Evolutionary conservation across 2,113 vertebrate species (phyloP), one percentile per base, ranked within the genome.

Genomic region (Charina bottae): DNA sequence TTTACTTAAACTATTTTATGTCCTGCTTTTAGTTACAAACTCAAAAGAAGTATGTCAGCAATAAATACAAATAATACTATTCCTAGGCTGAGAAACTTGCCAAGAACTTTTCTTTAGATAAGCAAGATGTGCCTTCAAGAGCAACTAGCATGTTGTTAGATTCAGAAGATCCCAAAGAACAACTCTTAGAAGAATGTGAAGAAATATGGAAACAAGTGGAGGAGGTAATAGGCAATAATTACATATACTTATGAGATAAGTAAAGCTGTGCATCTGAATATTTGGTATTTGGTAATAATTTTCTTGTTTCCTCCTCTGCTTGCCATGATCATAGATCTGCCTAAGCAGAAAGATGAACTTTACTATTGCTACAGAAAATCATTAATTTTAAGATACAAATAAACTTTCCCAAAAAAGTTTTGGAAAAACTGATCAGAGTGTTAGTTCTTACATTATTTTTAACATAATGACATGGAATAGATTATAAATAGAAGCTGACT

Each of bases 111-210:
- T 96, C 94, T 87, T 2, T 68, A 83, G 94, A 89, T 88, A 90
- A 94, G 4, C 93, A 95, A 93, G 91, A 94, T 68, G 56, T 95
- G 23, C 84, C 95, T 90, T 87, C 95, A 83, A 89, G 93, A 87
- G 33, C 10, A 15, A 0, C 1, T 53, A 1, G 12, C n/a, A 58
- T 13, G 7, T 0, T 19, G 15, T 2, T 53, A 87, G 12, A 3
- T 90, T 10, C 49, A 68, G 37, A 19, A 17, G 1, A 93, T 64
- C 55, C 88, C 88, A 93, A 93, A 90, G 92, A 96, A 92, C 94
- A 96, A 33, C 90, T 98, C 90, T 1, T 97, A 72, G 0, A 55
- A 21, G 96, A 97, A 53, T 98, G 97, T 96, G 96, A 98, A 64
- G 83, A 12, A 90, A 54, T 98, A 24, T 97, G 97, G 97, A 92